These are phyloP conservation scores for Ifrita kowaldi DNA, from an alignment of 2,113 vertebrate genomes.

Conservation along the genomic window DNA sequence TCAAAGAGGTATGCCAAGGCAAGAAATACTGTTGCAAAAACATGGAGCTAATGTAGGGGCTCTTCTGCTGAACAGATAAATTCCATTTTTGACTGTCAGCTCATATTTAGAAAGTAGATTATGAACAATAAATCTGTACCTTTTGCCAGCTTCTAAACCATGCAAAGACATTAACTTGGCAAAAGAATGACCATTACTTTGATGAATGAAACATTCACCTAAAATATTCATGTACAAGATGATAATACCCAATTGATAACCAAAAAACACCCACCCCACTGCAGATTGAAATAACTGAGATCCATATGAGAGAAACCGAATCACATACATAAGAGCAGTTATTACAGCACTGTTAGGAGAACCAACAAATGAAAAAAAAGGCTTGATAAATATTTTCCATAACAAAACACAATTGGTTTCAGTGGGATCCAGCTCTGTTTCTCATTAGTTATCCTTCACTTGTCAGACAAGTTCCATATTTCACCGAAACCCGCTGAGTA, in stretches of 20 bases:
- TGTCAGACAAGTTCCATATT: conserved; percentile 66
- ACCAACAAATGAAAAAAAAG: conserved; percentile 50
- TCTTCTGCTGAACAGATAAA: conserved; percentile 60
- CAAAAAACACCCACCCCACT: not conserved
- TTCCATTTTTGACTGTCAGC: conserved; percentile 41
- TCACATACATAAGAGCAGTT: not conserved
- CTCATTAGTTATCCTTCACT: conserved; percentile 70
- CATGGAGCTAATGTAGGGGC: conserved; percentile 40
- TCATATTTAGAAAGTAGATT: conserved; percentile 25
- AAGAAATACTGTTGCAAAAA: conserved; percentile 31
- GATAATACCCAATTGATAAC: conserved; percentile 29
- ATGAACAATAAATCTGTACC: conserved; percentile 31
- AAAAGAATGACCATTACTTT: conserved; percentile 60
- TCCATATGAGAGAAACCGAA: not conserved
- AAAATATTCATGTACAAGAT: conserved; percentile 52
- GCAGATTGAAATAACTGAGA: conserved; percentile 17
- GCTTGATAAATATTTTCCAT: conserved; percentile 73
- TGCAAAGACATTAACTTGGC: conserved; percentile 50
- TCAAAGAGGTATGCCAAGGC: conserved; percentile 54
- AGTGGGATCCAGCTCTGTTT: conserved; percentile 59
- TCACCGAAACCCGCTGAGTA: conserved; percentile 51
- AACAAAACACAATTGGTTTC: conserved; percentile 74
- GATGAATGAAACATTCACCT: conserved; percentile 55
- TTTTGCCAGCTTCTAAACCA: conserved; percentile 42
- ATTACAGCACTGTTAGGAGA: conserved; percentile 53